Base-by-base conservation (phyloP, 2,113 vertebrate species). In the Rana temporaria region DNA sequence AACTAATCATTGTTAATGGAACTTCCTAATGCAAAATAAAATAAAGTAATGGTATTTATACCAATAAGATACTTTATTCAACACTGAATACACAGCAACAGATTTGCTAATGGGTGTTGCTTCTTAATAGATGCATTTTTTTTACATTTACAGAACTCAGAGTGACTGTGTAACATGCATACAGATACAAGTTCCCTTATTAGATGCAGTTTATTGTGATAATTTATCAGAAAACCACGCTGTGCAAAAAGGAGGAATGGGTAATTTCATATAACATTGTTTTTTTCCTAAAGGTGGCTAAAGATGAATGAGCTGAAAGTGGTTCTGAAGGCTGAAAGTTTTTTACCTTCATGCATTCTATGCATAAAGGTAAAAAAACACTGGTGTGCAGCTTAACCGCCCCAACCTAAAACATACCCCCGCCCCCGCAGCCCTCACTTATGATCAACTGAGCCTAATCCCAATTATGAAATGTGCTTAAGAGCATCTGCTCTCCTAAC, bases 1-100 rank as follows among this genome's bases (percentile, higher is more conserved):
- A 81, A 63, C 67, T 81, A 66, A 85, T 82, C n/a, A 87, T 53
- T 89, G 83, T 70, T 88, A 89, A 87, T 63, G 19, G 38, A 86
- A 63, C 85, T 71, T 86, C 85, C 66, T 69, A 69, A 79, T 79
- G 66, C 59, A 64, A n/a, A 72, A n/a, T 75, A 62, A 16, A 75
- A 62, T 15, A 42, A 75, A 62, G 34, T 30, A n/a, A 2, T 1
- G 19, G 38, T 24, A 30, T 65, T 26, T 22, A 65, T 26, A 63
- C 16, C n/a, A 64, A 77, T 30, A 22, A 19, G 74, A 64, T 77
- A 20, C 72, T 75, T 75, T 75, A 75, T 59, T 65, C 72, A 20
- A 42, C 56, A 75, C 19, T 62, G 55, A 75, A 42, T 62, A 64
- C 53, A 77, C 74, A n/a, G 22, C 18, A 26, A 48, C 38, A 52